These are phyloP conservation scores for Sebastes goodei DNA, from an alignment of 2,797 vertebrate genomes.

Conservation along the genomic window DNA sequence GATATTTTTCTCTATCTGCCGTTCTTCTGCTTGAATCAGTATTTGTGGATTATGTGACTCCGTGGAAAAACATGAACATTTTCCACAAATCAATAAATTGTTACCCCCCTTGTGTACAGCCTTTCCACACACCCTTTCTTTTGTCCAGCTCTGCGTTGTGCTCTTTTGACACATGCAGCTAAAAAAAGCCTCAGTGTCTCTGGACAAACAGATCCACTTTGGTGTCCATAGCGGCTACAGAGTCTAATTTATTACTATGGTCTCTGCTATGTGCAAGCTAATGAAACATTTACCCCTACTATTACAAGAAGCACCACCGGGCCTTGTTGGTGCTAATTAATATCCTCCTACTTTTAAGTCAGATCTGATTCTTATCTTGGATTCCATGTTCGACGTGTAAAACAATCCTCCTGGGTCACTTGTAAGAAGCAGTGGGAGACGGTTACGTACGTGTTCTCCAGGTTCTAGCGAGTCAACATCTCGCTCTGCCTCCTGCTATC, in stretches of 20 bases:
- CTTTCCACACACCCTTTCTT: neutral
- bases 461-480: constrained; percentile 5
- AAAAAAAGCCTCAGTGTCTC: constrained; percentile 18
- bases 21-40: too few relatives aligned
- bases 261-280: constrained; percentile 4
- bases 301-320: constrained; percentile 28
- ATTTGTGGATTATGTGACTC: too few relatives aligned
- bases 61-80: too few relatives aligned
- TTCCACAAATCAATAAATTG: neutral
- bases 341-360: constrained; percentile 53
- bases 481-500: constrained; percentile 29
- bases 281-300: constrained; percentile 31
- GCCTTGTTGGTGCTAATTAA: constrained; percentile 58
- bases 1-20: neutral
- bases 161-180: constrained; percentile 22
- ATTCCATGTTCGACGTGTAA: constrained; percentile 19
- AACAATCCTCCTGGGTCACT: constrained; percentile 36
- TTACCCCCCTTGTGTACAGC: neutral
- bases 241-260: neutral
- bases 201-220: constrained; percentile 25
- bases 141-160: constrained; percentile 10
- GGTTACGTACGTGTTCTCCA: constrained; percentile 14
- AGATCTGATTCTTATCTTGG: constrained; percentile 48
- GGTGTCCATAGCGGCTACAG: constrained; percentile 5
- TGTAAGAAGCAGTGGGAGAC: constrained; percentile 33